phyloP scores from a whole-genome alignment of 2,888 invertebrate genomes.

The Artemia sinica region DNA sequence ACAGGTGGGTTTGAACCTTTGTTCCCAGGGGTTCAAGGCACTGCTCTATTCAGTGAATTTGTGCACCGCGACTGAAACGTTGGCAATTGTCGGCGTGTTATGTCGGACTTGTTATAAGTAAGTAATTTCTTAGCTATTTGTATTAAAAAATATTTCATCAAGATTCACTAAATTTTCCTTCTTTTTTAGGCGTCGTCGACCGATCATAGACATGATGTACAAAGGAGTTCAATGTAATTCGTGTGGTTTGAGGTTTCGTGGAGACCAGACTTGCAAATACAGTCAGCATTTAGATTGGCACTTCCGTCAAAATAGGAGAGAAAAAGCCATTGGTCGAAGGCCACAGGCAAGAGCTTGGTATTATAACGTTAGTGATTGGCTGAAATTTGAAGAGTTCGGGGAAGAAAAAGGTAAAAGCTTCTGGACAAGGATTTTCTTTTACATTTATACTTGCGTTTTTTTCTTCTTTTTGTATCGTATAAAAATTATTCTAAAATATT shows the following conservation, averaged over 20 bases:
- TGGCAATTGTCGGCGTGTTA: too few species aligned
- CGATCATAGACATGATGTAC: slow-evolving; percentile 52
- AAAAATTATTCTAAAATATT: slow-evolving; percentile 15
- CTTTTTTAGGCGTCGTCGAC: slow-evolving; percentile 44
- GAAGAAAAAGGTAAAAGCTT: slow-evolving; percentile 54
- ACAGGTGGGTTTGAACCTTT: too few species aligned
- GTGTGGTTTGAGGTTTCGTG: slow-evolving; percentile 83
- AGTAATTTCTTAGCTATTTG: too few species aligned
- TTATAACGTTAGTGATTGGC: slow-evolving; percentile 75
- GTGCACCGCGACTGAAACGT: too few species aligned
- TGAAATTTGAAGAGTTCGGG: slow-evolving; percentile 78
- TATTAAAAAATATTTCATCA: too few species aligned
- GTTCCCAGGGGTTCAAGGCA: too few species aligned
- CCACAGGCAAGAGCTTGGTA: slow-evolving; percentile 76
- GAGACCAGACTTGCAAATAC: slow-evolving; percentile 72
- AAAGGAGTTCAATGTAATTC: slow-evolving; percentile 89
- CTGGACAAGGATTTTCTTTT: neutral
- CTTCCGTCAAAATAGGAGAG: slow-evolving; percentile 77
- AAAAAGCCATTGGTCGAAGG: slow-evolving; percentile 63
- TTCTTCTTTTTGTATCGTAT: neutral
- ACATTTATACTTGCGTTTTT: neutral
- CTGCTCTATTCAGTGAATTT: too few species aligned
- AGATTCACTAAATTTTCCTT: slow-evolving; percentile 18
- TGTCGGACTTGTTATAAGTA: too few species aligned
- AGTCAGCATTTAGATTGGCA: slow-evolving; percentile 97